A percentile compares a stretch with the other conserved stretches of the same genome.
Evolutionary conservation across 2,797 vertebrate species (phyloP).

Genomic region (Lates japonicus): DNA sequence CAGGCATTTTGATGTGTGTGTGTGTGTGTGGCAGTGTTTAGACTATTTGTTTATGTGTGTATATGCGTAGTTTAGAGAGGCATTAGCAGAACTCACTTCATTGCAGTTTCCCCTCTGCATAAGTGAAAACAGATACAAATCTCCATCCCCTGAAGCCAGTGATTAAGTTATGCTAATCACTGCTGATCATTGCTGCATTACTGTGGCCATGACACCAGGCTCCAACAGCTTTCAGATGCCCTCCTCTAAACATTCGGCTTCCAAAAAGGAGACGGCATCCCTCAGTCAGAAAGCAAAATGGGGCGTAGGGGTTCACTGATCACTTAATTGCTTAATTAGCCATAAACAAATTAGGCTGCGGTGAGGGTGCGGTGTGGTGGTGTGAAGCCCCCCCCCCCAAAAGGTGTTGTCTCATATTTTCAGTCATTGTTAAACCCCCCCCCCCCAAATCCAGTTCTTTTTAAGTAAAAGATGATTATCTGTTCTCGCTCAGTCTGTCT

Average conservation of each 20-base stretch:
- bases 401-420: constrained; percentile 43
- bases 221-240: constrained; percentile 29
- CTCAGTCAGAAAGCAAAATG: constrained; percentile 30
- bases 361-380: constrained; percentile 21
- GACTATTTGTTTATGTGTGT: constrained; percentile 35
- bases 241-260: constrained; percentile 10
- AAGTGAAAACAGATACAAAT: constrained; percentile 69
- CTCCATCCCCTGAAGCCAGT: constrained; percentile 62
- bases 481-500: constrained; percentile 55
- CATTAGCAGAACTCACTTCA: constrained; percentile 62
- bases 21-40: constrained; percentile 16
- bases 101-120: constrained; percentile 38
- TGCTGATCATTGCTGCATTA: constrained; percentile 63
- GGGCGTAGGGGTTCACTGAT: constrained; percentile 43
- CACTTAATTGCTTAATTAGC: constrained; percentile 70
- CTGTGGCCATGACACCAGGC: constrained; percentile 31
- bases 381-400: constrained; percentile 36
- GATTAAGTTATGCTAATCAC: constrained; percentile 77
- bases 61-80: constrained; percentile 41
- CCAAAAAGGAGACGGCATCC: constrained; percentile 31
- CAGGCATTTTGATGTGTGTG: constrained; percentile 25
- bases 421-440: constrained; percentile 44
- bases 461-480: constrained; percentile 76
- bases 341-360: constrained; percentile 66
- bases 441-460: constrained; percentile 53